Evolutionary conservation across 2,113 vertebrate genomes (phyloP), one percentile per base, ranked within the genome.

Genomic region (Sebastes schlegelii): DNA sequence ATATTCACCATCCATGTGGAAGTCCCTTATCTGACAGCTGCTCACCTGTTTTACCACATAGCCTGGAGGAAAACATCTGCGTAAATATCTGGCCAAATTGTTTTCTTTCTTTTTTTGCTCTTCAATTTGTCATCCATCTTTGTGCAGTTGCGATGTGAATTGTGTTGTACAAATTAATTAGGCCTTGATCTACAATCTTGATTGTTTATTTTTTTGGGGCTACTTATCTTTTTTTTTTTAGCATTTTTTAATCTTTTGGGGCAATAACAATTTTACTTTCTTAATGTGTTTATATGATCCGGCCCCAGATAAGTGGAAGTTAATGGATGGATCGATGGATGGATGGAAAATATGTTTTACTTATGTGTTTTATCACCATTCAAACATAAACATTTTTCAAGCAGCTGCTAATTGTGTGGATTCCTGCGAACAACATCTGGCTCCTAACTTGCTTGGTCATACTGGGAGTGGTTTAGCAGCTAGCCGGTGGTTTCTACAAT

Each of bases 21-120:
- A 10, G 17, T 55, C 55, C 19, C 14, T 14, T 45, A 40, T 17
- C 61, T 55, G 49, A 51, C 74, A 78, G 55, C 69, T 79, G 23
- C 26, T 70, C 49, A 10, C 40, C 21, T 3, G 63, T 69, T 68
- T 51, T 45, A 66, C 66, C 23, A 74, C 62, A 60, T 12, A 48
- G 40, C 80, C 46, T 66, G 60, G 23, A 79, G 80, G 12, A 4
- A 54, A 65, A 70, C 64, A 65, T 64, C 71, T 70, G 75, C 26
- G 2, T 42, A 19, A 52, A 51, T 6, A 68, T 70, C 63, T 40
- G 57, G 9, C 17, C 65, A 64, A 70, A 58, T 13, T 34, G 52
- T 45, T 4, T 21, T 46, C 17, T 46, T 26, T 14, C 2, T 55
- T 17, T 19, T 55, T 17, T 19, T 34, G 5, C 8, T 74, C 21